Base-by-base conservation (phyloP, 2,797 vertebrate genomes). In the Sphenopsis melanotis region DNA sequence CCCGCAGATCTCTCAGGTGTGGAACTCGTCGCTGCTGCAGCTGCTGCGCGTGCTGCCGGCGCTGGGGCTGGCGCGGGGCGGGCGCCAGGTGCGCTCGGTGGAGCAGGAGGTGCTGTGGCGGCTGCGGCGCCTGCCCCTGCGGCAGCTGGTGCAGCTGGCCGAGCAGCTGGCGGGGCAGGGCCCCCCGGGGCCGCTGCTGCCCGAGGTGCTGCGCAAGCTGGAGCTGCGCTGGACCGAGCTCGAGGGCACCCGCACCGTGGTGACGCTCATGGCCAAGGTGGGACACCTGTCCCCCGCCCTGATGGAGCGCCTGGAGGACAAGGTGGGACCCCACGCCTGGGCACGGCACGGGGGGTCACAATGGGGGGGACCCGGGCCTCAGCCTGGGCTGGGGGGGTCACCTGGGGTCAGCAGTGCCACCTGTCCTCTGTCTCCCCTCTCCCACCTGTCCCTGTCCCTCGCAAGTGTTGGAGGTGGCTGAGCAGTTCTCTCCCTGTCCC, bases 201-300 rank as follows among this genome's bases (percentile, higher is more conserved):
- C 74, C 34, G 74, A 78, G 64, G 74, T 86, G 83, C 83, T 86
- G 83, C 83, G 74, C 83, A 86, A 78, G 83, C 65, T 99, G 80
- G 99, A 99, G 91, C 97, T 99, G 85, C 98, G 99, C 49, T 99
- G 99, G 99, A 98, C 98, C 0, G 99, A 99, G 97, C 98, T 99
- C 0, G 89, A 94, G 4, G 98, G 99, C 12, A 49, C 97, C 11
- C 98, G 95, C 27, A 97, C 96, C 0, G 76, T 99, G 91, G 97
- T 96, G 65, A 7, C 19, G 4, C 83, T 99, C n/a, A 98, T 99
- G 81, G 13, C 71, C 34, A 98, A 95, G 78, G 95, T 98, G 2
- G 96, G 97, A 12, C 89, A 76, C 70, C 27, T 99, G 52, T 98
- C 98, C 0, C 97, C 98, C 0, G 29, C 94, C 0, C 94, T 99